Conservation (phyloP, 2,113 vertebrate genomes). For the Grantiella picta region DNA sequence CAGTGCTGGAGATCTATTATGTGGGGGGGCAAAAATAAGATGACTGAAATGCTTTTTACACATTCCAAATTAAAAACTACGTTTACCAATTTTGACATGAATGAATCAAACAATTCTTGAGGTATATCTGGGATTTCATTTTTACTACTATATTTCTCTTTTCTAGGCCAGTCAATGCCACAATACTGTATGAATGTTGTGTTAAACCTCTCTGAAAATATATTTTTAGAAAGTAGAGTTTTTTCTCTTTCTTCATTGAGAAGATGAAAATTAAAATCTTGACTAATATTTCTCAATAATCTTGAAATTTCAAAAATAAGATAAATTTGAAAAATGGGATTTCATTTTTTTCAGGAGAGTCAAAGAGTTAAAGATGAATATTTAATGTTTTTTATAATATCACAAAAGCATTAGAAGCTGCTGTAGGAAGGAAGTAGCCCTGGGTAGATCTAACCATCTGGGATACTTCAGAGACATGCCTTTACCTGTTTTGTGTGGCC, state of each 20-base stretch:
- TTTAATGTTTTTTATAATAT: not conserved
- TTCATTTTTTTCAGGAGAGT: not conserved
- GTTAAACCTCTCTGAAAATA: not conserved
- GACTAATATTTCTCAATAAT: not conserved
- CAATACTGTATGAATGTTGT: not conserved
- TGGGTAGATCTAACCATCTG: not conserved
- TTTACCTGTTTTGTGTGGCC: not conserved
- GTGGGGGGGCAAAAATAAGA: not conserved
- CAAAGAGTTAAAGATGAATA: not conserved
- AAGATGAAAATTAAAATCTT: not conserved
- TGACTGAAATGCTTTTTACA: rapidly evolving
- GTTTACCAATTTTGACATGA: not conserved
- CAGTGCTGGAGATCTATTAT: not conserved
- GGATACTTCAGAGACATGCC: not conserved
- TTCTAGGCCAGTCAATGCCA: not conserved
- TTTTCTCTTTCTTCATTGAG: not conserved
- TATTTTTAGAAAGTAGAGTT: not conserved
- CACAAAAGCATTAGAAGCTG: not conserved
- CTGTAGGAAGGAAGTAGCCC: not conserved
- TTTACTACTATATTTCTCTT: not conserved
- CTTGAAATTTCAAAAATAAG: not conserved
- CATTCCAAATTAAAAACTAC: not conserved
- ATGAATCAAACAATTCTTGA: not conserved
- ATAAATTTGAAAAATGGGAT: not conserved
- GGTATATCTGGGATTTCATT: not conserved